Conservation (phyloP, 2,797 vertebrate species). For the Sandelia bainsii region DNA sequence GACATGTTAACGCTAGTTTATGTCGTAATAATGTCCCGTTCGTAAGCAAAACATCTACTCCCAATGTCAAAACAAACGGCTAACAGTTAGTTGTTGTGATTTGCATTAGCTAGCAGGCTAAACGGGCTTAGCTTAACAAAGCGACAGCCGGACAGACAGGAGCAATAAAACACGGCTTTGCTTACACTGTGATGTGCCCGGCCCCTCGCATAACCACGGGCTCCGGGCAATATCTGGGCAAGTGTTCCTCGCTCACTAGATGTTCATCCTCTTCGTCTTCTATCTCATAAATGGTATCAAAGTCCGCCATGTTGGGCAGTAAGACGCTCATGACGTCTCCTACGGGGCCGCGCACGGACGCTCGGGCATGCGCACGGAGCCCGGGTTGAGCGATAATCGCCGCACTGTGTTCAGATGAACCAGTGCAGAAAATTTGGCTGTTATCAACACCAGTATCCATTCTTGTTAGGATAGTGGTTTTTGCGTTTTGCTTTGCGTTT, state of each 20-base stretch:
- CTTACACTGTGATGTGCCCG: slow-evolving; percentile 99
- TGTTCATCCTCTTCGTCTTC: slow-evolving; percentile 92
- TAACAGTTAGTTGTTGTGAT: slow-evolving; percentile 59
- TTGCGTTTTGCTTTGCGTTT: too few relatives aligned
- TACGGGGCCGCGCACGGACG: slow-evolving; percentile 45
- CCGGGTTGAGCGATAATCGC: not conserved
- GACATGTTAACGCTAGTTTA: not conserved
- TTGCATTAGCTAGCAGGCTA: slow-evolving; percentile 65
- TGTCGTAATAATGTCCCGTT: not conserved
- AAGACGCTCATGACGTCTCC: slow-evolving; percentile 92
- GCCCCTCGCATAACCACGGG: slow-evolving; percentile 95
- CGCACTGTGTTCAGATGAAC: not conserved
- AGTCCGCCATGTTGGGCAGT: slow-evolving; percentile 98
- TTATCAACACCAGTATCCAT: too few relatives aligned
- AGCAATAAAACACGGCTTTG: slow-evolving; percentile 29
- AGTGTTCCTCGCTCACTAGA: slow-evolving; percentile 92
- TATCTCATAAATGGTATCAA: slow-evolving; percentile 98
- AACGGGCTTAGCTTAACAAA: slow-evolving; percentile 48
- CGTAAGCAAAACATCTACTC: too few relatives aligned
- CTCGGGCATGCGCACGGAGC: slow-evolving; percentile 29
- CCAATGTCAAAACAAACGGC: slow-evolving; percentile 5
- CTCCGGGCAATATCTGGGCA: slow-evolving; percentile 91
- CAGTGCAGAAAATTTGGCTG: too few relatives aligned
- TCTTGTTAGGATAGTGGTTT: too few relatives aligned
- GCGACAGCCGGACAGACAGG: slow-evolving; percentile 20